Evolutionary conservation across 1,140 invertebrate genomes (phyloP).

Genomic region (Zaprionus lachaisei): DNA sequence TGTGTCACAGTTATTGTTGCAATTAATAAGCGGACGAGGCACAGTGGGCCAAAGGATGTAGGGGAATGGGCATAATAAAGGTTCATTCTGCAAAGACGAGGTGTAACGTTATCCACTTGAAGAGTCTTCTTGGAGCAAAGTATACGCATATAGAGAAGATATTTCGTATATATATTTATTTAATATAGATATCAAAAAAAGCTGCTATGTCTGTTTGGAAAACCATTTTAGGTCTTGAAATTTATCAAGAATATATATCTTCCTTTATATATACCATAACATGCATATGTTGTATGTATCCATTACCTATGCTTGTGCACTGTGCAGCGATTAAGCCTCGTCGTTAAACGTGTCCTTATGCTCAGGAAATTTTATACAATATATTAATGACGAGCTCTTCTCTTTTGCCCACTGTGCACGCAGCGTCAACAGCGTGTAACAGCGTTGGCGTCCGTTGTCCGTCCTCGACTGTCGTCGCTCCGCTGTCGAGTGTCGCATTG

Average conservation of each 20-base stretch:
- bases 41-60: constrained; percentile 2
- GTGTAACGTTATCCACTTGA: no score
- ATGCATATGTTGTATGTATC: no score
- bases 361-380: neutral
- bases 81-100: no score
- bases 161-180: no score
- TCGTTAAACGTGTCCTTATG: neutral
- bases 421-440: constrained; percentile 6
- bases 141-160: no score
- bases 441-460: constrained; percentile 25
- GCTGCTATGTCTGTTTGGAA: no score
- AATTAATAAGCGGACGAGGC: constrained; percentile 75
- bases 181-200: no score
- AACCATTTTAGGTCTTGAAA: neutral
- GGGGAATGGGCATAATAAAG: neutral
- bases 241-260: neutral
- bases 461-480: constrained; percentile 40
- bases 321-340: no score
- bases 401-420: neutral
- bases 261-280: no score
- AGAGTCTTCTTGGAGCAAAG: no score
- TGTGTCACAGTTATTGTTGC: constrained; percentile 71
- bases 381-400: no score
- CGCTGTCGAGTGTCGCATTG: neutral
- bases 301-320: no score